phyloP scores from a whole-genome alignment of 2,113 vertebrate genomes.

The Halcyon malimbica region DNA sequence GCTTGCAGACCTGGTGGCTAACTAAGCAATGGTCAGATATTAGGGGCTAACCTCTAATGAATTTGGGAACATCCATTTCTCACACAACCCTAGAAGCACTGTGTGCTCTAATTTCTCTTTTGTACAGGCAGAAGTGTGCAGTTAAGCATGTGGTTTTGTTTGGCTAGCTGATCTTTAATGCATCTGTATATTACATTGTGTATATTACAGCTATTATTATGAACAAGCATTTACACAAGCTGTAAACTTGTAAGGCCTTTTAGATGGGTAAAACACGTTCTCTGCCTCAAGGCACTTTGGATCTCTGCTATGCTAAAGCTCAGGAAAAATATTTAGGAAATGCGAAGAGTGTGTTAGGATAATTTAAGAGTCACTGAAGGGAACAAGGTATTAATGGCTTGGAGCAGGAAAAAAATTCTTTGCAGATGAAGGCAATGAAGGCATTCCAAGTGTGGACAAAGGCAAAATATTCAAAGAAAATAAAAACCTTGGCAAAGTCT shows the following conservation, averaged over 20 bases:
- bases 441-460: background rate
- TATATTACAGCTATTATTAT: background rate
- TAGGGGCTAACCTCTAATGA: background rate
- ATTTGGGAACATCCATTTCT: background rate
- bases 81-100: background rate
- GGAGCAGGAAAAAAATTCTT: background rate
- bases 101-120: background rate
- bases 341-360: background rate
- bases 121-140: background rate
- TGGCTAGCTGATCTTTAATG: background rate
- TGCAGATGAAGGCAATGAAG: background rate
- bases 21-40: background rate
- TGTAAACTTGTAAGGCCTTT: constrained; percentile 78
- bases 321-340: background rate
- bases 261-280: constrained; percentile 15
- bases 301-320: background rate
- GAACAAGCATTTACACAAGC: background rate
- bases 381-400: background rate
- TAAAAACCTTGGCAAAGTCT: background rate
- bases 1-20: fast-evolving
- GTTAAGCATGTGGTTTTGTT: background rate
- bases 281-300: background rate
- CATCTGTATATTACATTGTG: background rate
- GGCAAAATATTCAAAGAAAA: background rate
- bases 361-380: background rate